Base-by-base conservation (phyloP, 2,888 invertebrate genomes). In the Microctonus hyperodae region DNA sequence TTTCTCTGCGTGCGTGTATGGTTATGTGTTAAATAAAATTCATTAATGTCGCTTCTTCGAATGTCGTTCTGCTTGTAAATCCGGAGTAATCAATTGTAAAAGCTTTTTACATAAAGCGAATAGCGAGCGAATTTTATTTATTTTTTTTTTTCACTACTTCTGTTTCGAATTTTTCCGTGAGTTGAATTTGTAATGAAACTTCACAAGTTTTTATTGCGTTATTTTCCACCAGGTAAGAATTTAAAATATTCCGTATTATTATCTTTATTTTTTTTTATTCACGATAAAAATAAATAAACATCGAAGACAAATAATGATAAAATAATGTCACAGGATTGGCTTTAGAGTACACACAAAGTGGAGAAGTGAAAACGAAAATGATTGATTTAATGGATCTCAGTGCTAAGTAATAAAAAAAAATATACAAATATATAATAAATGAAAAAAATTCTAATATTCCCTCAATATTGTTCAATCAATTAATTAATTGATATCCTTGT, bases 201-300 rank as follows among this genome's bases (percentile, higher is more conserved):
- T 68, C 84, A 88, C 66, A 91, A 90, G 84, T 89, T 92, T 76
- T 89, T 90, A 80, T 84, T 92, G 33, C 87, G 92, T 67, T 92
- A 91, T 79, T 90, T 90, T 75, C 92, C 92, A 0, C 92, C 92
- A 70, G 91, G 91, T 88, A 80, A 75, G 70, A 44, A 64, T 65
- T 50, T 9, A 7, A 16, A 35, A 31, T 33, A 25, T 50, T 55
- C n/a, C n/a, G n/a, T n/a, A n/a, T n/a, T n/a, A n/a, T n/a, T n/a
- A n/a, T n/a, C n/a, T n/a, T n/a, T n/a, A n/a, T 53, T 62, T 62
- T 25, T 56, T 25, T 40, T 35, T 28, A 9, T 51, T 50, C 31
- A 16, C 11, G 53, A n/a, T 23, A 61, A 31, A 55, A 33, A 22
- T 20, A 40, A 55, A n/a, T 33, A 58, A 35, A 51, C 51, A 20